Percentiles rank a stretch among this genome's conserved stretches.
Evolutionary conservation across 2,888 invertebrate species (phyloP).

Genomic region (Andrena hattorfiana): DNA sequence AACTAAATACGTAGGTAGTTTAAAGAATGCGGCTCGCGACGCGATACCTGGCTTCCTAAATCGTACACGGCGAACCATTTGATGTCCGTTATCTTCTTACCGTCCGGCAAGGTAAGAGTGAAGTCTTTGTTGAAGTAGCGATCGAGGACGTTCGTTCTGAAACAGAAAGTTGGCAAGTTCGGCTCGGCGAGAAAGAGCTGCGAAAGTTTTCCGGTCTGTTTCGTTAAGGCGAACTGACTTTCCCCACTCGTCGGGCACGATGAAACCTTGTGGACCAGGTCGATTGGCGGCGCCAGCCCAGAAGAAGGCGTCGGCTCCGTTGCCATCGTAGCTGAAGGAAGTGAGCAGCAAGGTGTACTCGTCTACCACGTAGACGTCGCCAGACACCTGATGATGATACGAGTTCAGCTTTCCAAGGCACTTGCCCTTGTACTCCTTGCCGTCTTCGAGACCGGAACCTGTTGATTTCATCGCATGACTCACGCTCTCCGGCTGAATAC

Average conservation of each 20-base stretch:
- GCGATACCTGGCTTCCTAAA: constrained; percentile 89
- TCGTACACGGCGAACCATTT: constrained; percentile 97
- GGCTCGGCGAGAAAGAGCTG: too few species aligned
- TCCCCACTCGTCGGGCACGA: constrained; percentile 94
- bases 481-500: neutral
- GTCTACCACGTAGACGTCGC: constrained; percentile 95
- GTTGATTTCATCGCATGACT: constrained; percentile 22
- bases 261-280: constrained; percentile 96
- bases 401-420: constrained; percentile 94
- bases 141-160: constrained; percentile 93
- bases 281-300: constrained; percentile 96
- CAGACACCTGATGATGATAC: constrained; percentile 96
- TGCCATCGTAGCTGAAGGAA: constrained; percentile 95
- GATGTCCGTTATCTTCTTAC: constrained; percentile 93
- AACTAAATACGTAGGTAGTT: too few species aligned
- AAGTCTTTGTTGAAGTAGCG: constrained; percentile 95
- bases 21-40: neutral
- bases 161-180: constrained; percentile 66
- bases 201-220: neutral
- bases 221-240: constrained; percentile 87
- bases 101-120: constrained; percentile 92
- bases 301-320: constrained; percentile 96
- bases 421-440: constrained; percentile 92
- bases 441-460: constrained; percentile 86
- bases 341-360: constrained; percentile 92